These are phyloP conservation scores for Ceyx cyanopectus DNA, from an alignment of 2,113 vertebrate genomes.

Conservation along the genomic window DNA sequence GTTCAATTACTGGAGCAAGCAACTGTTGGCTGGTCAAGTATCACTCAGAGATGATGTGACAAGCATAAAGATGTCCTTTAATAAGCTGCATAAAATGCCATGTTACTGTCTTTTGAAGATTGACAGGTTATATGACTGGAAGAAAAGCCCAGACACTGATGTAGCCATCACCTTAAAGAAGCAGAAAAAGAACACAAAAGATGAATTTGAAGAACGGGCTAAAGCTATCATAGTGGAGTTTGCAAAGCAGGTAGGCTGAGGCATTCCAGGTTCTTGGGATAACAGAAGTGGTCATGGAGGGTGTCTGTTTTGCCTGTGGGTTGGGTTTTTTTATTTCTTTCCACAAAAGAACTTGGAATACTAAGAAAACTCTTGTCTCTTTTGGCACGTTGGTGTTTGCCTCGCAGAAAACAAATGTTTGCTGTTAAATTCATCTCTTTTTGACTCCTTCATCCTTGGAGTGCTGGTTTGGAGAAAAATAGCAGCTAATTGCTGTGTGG, in stretches of 20 bases:
- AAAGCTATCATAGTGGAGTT: constrained; percentile 96
- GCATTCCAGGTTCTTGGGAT: neutral
- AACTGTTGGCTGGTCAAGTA: neutral
- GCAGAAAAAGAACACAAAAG: constrained; percentile 98
- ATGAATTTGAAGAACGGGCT: constrained; percentile 94
- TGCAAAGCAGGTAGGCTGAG: constrained; percentile 89
- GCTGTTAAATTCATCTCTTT: neutral
- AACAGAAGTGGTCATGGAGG: neutral
- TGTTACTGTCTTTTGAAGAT: constrained; percentile 78
- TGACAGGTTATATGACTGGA: constrained; percentile 98
- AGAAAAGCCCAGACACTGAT: constrained; percentile 94
- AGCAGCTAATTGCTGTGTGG: neutral
- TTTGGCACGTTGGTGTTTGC: neutral
- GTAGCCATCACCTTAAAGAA: constrained; percentile 94
- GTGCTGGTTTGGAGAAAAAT: neutral
- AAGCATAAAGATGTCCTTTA: neutral
- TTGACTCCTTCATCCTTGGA: neutral
- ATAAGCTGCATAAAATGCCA: neutral
- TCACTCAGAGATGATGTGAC: neutral
- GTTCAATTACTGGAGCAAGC: neutral
- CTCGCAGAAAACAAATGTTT: neutral
- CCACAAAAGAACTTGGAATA: neutral
- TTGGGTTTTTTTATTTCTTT: neutral
- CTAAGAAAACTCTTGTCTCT: neutral
- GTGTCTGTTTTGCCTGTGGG: neutral